phyloP scores from a whole-genome alignment of 53 echinoderm and acorn worm species.

The Crossaster papposus region DNA sequence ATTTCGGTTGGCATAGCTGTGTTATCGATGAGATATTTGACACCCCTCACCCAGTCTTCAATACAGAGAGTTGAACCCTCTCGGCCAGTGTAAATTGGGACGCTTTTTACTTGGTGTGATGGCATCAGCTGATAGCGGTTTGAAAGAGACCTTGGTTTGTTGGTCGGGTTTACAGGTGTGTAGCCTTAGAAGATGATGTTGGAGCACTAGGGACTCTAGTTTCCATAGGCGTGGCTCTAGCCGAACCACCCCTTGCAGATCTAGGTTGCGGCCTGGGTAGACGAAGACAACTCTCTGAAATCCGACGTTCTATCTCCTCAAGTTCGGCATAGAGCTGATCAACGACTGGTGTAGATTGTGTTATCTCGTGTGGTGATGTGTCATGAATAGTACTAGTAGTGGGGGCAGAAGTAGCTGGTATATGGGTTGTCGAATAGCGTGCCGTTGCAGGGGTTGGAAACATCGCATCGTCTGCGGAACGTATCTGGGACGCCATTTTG shows the following conservation, averaged over 20 bases:
- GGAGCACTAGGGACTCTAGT: no score
- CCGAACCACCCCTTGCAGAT: background rate
- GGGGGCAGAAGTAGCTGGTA: no score
- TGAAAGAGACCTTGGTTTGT: background rate
- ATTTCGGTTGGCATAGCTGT: background rate
- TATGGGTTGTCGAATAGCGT: no score
- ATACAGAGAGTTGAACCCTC: background rate
- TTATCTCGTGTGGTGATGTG: no score
- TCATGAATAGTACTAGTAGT: no score
- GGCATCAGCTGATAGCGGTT: background rate
- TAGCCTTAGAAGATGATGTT: no score
- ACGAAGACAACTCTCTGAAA: background rate
- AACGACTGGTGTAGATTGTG: background rate
- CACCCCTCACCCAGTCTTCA: slow-evolving; percentile 40
- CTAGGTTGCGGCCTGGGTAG: background rate
- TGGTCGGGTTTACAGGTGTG: no score
- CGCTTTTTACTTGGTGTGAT: background rate
- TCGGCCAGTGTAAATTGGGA: slow-evolving; percentile 17
- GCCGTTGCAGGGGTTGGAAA: no score
- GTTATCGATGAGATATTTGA: background rate
- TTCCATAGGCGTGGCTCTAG: background rate
- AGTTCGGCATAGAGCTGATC: background rate
- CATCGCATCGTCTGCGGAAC: no score
- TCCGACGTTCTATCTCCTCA: background rate
- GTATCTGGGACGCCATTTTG: no score